A percentile compares a stretch with the other conserved stretches of the same genome.
phyloP scores from a whole-genome alignment of 2,888 invertebrate species.

The Pristionchus arcanus region DNA sequence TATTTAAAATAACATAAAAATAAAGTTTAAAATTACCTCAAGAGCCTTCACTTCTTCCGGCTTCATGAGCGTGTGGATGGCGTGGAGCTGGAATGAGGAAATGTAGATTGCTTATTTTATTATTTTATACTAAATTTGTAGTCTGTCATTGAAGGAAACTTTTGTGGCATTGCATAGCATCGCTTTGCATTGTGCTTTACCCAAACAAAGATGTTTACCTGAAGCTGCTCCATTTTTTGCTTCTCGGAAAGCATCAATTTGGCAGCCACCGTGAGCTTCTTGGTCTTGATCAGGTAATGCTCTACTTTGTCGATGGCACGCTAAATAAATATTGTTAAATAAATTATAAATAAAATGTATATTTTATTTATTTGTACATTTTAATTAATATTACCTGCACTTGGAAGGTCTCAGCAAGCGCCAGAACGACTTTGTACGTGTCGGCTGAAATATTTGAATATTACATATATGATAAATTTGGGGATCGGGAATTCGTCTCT shows the following conservation, averaged over 20 bases:
- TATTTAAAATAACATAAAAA: not conserved
- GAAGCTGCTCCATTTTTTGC: slow-evolving; percentile 12
- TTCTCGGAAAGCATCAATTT: not conserved
- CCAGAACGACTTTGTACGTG: not conserved
- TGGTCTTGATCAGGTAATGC: not conserved
- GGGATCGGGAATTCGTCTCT: too few relatives aligned
- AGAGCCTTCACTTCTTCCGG: not conserved
- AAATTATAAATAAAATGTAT: too few relatives aligned
- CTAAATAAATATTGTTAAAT: not conserved
- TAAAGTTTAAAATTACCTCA: not conserved
- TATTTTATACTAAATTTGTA: too few relatives aligned
- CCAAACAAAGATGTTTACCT: too few relatives aligned
- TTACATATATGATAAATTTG: too few relatives aligned
- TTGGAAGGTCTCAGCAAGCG: not conserved
- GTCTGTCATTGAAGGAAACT: too few relatives aligned
- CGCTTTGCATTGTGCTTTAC: too few relatives aligned
- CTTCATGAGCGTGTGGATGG: not conserved
- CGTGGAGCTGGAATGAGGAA: not conserved
- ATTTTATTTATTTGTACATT: not conserved
- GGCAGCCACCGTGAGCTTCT: not conserved
- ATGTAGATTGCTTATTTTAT: not conserved
- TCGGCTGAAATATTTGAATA: not conserved
- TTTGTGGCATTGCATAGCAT: too few relatives aligned
- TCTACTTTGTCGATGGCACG: not conserved
- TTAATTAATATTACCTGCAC: not conserved